Conservation (phyloP, 2,797 vertebrate genomes). For the Margarornis squamiger region DNA sequence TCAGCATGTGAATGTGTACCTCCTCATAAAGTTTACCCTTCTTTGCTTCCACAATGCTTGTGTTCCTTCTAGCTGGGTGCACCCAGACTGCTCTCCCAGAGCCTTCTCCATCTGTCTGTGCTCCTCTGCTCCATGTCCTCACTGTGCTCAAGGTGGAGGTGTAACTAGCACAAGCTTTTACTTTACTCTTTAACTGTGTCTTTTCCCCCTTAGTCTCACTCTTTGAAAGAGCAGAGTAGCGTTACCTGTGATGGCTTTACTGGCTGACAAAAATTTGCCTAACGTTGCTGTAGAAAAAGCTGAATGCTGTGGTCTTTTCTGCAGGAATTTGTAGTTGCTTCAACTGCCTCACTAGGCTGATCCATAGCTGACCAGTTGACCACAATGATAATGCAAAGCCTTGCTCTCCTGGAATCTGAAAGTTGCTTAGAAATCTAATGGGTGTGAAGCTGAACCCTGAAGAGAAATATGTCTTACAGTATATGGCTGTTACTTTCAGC, state of each 20-base stretch:
- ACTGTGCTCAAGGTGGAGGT: neutral
- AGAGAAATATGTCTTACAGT: neutral
- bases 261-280: neutral
- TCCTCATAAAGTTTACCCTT: neutral
- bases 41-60: rapidly evolving
- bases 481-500: neutral
- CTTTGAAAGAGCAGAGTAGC: neutral
- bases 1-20: neutral
- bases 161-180: neutral
- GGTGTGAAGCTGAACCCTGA: neutral
- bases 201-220: neutral
- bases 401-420: neutral
- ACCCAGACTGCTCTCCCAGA: no score
- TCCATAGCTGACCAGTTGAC: neutral
- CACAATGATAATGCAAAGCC: rapidly evolving
- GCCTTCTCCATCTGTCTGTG: neutral
- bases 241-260: neutral
- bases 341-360: neutral
- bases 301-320: neutral
- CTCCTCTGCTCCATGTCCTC: neutral
- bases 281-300: neutral
- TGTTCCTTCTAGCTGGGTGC: neutral
- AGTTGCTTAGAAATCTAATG: neutral
- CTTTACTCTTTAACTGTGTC: no score
- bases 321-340: neutral